Base-by-base conservation (phyloP, 1,140 invertebrate species). In the Drosophila mayri region DNA sequence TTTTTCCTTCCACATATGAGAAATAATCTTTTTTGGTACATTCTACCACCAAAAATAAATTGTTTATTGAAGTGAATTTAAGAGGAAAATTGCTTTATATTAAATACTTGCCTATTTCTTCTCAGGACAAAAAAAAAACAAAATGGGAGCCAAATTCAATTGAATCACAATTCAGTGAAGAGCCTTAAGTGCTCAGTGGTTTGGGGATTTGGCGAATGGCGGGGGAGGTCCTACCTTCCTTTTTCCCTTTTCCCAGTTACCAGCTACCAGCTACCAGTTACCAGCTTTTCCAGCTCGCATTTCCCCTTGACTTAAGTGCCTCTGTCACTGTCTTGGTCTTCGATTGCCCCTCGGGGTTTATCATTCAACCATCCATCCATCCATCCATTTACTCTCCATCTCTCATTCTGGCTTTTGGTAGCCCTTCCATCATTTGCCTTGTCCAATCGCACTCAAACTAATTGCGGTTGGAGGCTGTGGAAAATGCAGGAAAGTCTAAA, bases 11-110 rank as follows among this genome's bases (percentile, higher is more conserved):
- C 70, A 61, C 37, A 46, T 57, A 60, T 60, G 41, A 54, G 1
- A 46, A 47, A 61, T 66, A 64, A 64, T 64, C 40, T 35, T 58
- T 58, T 66, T 58, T 61, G 60, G 52, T 35, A 6, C 35, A 28
- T 41, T 54, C 60, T 49, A 73, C 32, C 16, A 20, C 44, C 44
- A 12, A 68, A 62, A 35, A 66, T 66, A 87, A 87, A 87, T 87
- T 87, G 83, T 79, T 87, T 87, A 87, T 82, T 87, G 83, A 87
- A 87, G 83, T 87, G 83, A 87, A 87, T 82, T 87, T 87, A 63
- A 87, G 79, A 79, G 83, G 83, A 87, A 87, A 87, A 87, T 87
- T 87, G 83, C 83, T 87, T 87, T 87, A 82, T 87, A 86, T 81
- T 79, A 86, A 87, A 86, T 86, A 81, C 80, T 59, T 63, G 62